These are phyloP conservation scores for Galeopsomyia nigrocyanea DNA, from an alignment of 2,888 invertebrate species.

Conservation along the genomic window DNA sequence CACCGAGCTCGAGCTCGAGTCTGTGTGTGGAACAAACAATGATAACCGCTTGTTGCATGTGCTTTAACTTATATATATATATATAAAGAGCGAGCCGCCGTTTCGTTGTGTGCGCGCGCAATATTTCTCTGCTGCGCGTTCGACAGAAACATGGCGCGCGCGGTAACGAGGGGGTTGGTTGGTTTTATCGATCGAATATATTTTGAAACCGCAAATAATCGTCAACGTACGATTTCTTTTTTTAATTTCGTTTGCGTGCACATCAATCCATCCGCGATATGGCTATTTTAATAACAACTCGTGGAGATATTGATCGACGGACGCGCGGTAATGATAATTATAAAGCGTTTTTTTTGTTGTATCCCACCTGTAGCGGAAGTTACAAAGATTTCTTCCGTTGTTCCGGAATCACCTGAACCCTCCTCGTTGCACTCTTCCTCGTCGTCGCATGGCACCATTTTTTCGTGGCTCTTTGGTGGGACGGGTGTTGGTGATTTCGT, in stretches of 20 bases:
- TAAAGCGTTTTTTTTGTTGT: background rate
- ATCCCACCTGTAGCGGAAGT: slow-evolving; percentile 66
- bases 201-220: too few species aligned
- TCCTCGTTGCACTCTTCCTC: slow-evolving; percentile 88
- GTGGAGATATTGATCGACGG: background rate
- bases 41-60: slow-evolving; percentile 24
- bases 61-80: too few species aligned
- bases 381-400: slow-evolving; percentile 73
- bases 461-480: slow-evolving; percentile 58
- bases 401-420: slow-evolving; percentile 82
- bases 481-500: slow-evolving; percentile 76
- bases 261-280: too few species aligned
- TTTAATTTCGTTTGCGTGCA: too few species aligned
- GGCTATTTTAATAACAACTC: background rate
- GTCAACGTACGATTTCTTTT: too few species aligned
- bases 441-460: slow-evolving; percentile 77
- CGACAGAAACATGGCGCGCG: slow-evolving; percentile 9
- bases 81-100: background rate
- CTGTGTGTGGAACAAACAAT: slow-evolving; percentile 48
- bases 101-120: slow-evolving; percentile 5
- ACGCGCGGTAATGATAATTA: too few species aligned
- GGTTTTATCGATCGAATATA: too few species aligned
- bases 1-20: slow-evolving; percentile 63
- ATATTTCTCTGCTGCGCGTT: background rate
- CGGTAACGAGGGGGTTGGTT: too few species aligned